Evolutionary conservation across 2,888 invertebrate species (phyloP).

Genomic region (Acleris sparsana): DNA sequence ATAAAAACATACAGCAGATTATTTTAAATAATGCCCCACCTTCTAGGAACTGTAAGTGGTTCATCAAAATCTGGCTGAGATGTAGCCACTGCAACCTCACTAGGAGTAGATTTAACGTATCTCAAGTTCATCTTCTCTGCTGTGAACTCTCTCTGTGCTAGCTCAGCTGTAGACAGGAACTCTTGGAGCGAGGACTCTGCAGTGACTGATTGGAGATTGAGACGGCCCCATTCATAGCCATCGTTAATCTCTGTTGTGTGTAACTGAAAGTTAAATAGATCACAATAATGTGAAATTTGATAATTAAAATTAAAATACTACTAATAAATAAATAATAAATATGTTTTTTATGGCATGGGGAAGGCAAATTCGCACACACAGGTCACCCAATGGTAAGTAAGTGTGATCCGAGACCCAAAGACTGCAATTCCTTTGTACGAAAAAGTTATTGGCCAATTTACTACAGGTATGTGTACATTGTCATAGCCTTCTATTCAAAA

Average conservation of each 20-base stretch:
- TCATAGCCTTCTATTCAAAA: too few relatives aligned
- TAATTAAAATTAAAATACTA: slow-evolving; percentile 8
- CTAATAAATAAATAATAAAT: too few relatives aligned
- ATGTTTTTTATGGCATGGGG: too few relatives aligned
- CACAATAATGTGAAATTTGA: slow-evolving; percentile 15
- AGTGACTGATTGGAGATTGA: slow-evolving; percentile 96
- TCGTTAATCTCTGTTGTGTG: slow-evolving; percentile 95
- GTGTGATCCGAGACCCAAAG: too few relatives aligned
- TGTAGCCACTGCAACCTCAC: slow-evolving; percentile 65
- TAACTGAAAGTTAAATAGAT: slow-evolving; percentile 74
- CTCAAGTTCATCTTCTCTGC: slow-evolving; percentile 94
- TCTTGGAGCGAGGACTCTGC: slow-evolving; percentile 98
- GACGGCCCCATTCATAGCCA: slow-evolving; percentile 94
- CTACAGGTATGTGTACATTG: too few relatives aligned
- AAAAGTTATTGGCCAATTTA: too few relatives aligned
- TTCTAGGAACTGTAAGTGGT: slow-evolving; percentile 88
- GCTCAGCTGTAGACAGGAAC: slow-evolving; percentile 96
- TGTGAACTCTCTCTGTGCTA: slow-evolving; percentile 97
- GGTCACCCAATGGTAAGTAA: too few relatives aligned
- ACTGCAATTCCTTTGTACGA: too few relatives aligned
- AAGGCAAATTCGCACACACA: too few relatives aligned
- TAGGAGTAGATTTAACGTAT: slow-evolving; percentile 70
- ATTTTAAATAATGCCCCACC: slow-evolving; percentile 63
- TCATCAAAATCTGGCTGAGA: slow-evolving; percentile 77
- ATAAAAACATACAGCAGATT: too few relatives aligned